These are phyloP conservation scores for Oppia nitens DNA, from an alignment of 1,140 invertebrate species.

Conservation along the genomic window DNA sequence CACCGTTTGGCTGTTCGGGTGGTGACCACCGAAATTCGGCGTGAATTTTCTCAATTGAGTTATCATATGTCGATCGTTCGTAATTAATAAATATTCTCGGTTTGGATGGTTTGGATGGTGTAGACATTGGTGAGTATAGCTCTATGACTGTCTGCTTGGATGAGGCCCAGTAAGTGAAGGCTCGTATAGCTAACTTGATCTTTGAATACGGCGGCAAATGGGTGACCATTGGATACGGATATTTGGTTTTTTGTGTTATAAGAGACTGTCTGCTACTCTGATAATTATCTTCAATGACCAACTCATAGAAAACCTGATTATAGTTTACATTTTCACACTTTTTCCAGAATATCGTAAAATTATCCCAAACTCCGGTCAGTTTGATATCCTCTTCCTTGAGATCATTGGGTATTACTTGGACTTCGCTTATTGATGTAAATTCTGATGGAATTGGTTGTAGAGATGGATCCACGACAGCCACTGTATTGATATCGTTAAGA, in stretches of 20 bases:
- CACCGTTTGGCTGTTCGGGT: constrained; percentile 50
- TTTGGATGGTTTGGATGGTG: constrained; percentile 47
- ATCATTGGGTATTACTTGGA: constrained; percentile 45
- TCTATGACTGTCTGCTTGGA: constrained; percentile 35
- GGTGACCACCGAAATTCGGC: constrained; percentile 50
- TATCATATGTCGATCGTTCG: constrained; percentile 22
- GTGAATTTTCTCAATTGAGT: constrained; percentile 23
- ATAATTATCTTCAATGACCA: constrained; percentile 38
- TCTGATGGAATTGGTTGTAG: constrained; percentile 39
- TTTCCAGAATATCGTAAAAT: constrained; percentile 62
- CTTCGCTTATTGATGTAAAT: background rate
- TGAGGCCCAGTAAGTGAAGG: constrained; percentile 66
- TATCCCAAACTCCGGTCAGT: constrained; percentile 48
- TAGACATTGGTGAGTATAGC: constrained; percentile 29
- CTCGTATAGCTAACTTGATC: constrained; percentile 49
- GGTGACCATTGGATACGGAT: constrained; percentile 32
- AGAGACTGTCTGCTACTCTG: constrained; percentile 21
- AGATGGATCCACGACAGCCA: constrained; percentile 50
- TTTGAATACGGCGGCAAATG: constrained; percentile 44
- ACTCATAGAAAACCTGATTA: constrained; percentile 62
- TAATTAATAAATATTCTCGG: constrained; percentile 48
- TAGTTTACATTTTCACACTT: constrained; percentile 52
- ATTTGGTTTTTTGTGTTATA: constrained; percentile 24
- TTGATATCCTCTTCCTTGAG: constrained; percentile 42
- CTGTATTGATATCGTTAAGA: constrained; percentile 43